Base-by-base conservation (phyloP, 2,888 invertebrate genomes). In the Paralinhomoeus sp. region DNA sequence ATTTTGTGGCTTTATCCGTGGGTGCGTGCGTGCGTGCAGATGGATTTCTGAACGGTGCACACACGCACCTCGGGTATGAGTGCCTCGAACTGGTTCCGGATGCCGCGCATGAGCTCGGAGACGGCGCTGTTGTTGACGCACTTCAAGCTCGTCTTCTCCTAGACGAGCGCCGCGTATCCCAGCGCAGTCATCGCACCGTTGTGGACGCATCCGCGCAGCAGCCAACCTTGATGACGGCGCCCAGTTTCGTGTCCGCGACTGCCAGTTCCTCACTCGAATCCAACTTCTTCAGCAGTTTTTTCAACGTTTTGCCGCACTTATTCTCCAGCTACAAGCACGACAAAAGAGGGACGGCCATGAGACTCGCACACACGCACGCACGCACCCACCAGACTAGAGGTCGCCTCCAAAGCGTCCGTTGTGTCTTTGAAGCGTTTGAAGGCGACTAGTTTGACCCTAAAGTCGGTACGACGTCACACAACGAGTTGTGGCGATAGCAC, bases 371-470 rank as follows among this genome's bases (percentile, higher is more conserved):
- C 7, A 27, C 5, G 12, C 27, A 27, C 27, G 12, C 27, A 9
- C 5, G 89, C 89, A 64, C 91, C 89, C 20, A 89, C 79, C 24
- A 80, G 74, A 21, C 87, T 83, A 5, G 84, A 83, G 0, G 84
- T 83, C 24, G 50, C 49, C 31, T 55, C 50, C 2, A 97, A 67
- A 2, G 93, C 93, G 66, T 93, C 91, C 2, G 87, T 84, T 23
- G 89, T 91, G 59, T 91, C 89, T n/a, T 76, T 74, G 62, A 97
- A 97, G 65, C 91, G 91, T 53, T 85, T 75, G 66, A 97, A 97
- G 62, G 85, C 80, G 62, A 87, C 84, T 48, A 97, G 68, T 65
- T 91, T 84, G 0, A 97, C 71, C 47, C 87, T 87, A 68, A 53
- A 71, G 65, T 47, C 57, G 48, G 37, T 23, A 15, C 17, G 22